These are phyloP conservation scores for Stegana nigrithorax DNA, from an alignment of 2,888 invertebrate species.

Conservation along the genomic window DNA sequence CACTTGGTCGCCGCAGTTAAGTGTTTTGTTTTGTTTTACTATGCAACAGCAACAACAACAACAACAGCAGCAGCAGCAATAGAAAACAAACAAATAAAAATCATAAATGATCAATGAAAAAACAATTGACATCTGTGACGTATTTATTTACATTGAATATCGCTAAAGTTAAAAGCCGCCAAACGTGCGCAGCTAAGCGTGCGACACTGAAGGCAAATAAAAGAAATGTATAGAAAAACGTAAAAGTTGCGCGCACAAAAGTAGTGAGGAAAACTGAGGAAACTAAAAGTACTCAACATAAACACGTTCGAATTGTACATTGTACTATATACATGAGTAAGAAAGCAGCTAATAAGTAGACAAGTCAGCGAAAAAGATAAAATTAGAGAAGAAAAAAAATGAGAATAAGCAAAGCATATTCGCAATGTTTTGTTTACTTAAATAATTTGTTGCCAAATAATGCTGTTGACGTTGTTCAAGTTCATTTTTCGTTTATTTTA, in stretches of 20 bases:
- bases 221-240: no score
- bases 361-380: no score
- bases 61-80: background rate
- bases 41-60: background rate
- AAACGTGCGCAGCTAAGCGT: no score
- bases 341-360: no score
- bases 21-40: background rate
- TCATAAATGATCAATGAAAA: slow-evolving; percentile 2
- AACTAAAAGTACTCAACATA: background rate
- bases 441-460: slow-evolving; percentile 17
- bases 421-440: slow-evolving; percentile 10
- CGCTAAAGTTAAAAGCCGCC: no score
- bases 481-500: background rate
- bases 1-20: background rate
- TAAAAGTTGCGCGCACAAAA: no score
- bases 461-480: background rate
- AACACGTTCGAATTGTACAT: background rate
- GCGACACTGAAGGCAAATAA: no score
- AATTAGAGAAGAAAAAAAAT: no score
- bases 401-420: background rate
- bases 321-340: background rate
- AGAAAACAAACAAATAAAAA: background rate
- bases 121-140: background rate
- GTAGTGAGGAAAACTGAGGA: no score
- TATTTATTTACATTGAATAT: no score